Evolutionary conservation across 2,113 vertebrate genomes (phyloP).

Genomic region (Oryzias curvinotus): DNA sequence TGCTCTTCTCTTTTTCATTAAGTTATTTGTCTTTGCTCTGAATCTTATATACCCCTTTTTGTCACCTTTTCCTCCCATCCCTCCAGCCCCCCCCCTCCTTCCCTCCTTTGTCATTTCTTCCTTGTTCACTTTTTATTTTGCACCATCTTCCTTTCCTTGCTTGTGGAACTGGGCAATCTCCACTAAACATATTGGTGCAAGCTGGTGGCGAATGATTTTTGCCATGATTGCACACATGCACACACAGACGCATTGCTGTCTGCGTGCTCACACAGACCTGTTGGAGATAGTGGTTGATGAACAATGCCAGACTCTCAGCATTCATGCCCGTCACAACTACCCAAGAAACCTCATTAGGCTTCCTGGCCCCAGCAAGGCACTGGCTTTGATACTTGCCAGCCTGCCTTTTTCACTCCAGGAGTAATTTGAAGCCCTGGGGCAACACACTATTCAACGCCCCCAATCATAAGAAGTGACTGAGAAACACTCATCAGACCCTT

Average conservation of each 20-base stretch:
- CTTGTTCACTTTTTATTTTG: slow-evolving; percentile 25
- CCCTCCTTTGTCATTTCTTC: slow-evolving; percentile 11
- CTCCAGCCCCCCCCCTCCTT: slow-evolving; percentile 2
- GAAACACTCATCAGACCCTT: slow-evolving; percentile 28
- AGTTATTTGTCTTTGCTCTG: slow-evolving; percentile 30
- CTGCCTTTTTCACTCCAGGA: slow-evolving; percentile 31
- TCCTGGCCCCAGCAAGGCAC: slow-evolving; percentile 57
- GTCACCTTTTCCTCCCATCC: slow-evolving; percentile 13
- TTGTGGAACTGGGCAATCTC: slow-evolving; percentile 53
- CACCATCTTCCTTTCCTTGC: slow-evolving; percentile 28
- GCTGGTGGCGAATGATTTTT: slow-evolving; percentile 60
- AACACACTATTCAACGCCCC: slow-evolving; percentile 29
- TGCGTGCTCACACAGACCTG: slow-evolving; percentile 35
- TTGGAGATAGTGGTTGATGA: slow-evolving; percentile 53
- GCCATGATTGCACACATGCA: slow-evolving; percentile 47
- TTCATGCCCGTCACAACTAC: slow-evolving; percentile 53
- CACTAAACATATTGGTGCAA: slow-evolving; percentile 61
- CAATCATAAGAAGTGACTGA: slow-evolving; percentile 36
- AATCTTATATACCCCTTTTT: slow-evolving; percentile 5
- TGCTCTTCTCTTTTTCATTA: slow-evolving; percentile 21
- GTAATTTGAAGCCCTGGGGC: slow-evolving; percentile 36
- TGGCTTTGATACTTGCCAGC: slow-evolving; percentile 35
- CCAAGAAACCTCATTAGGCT: slow-evolving; percentile 63
- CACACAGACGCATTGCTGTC: slow-evolving; percentile 9
- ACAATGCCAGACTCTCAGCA: slow-evolving; percentile 50